Percentiles rank a stretch among this genome's conserved stretches.
Conservation (phyloP, 2,797 vertebrate genomes). For the Petrocephalus sullivani region DNA sequence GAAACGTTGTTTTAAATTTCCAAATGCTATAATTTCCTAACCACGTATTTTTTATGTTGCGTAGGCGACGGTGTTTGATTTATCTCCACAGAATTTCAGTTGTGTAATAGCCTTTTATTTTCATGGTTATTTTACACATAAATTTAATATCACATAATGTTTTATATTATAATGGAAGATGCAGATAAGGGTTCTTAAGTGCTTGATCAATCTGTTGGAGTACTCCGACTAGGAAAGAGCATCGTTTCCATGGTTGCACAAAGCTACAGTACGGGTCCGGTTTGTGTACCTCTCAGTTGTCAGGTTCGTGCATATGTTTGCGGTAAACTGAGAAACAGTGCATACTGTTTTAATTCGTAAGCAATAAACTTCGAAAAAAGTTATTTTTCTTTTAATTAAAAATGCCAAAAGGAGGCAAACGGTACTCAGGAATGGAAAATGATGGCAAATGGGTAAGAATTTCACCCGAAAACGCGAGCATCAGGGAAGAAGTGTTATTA, state of each 20-base stretch:
- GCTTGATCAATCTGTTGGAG: not conserved
- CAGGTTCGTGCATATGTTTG: not conserved
- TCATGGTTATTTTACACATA: not conserved
- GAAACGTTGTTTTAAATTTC: not conserved
- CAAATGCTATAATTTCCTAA: not conserved
- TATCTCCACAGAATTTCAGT: not conserved
- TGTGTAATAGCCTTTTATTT: not conserved
- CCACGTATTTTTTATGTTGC: not conserved
- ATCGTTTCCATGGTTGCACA: conserved; percentile 19
- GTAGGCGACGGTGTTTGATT: not conserved
- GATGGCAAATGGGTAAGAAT: conserved; percentile 64
- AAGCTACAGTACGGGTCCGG: not conserved
- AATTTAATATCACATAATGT: not conserved
- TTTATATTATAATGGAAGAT: not conserved
- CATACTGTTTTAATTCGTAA: not conserved
- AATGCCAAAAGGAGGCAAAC: conserved; percentile 41
- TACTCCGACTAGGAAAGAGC: not conserved
- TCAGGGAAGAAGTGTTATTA: not conserved
- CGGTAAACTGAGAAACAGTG: not conserved
- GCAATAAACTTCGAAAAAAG: not conserved
- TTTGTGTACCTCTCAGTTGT: not conserved
- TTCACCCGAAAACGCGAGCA: not conserved
- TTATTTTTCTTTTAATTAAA: not conserved
- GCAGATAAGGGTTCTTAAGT: not conserved
- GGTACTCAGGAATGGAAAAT: conserved; percentile 29